A percentile compares a stretch with the other conserved stretches of the same genome.
Evolutionary conservation across 1,140 invertebrate genomes (phyloP).

Genomic region (Subanguina moxae): DNA sequence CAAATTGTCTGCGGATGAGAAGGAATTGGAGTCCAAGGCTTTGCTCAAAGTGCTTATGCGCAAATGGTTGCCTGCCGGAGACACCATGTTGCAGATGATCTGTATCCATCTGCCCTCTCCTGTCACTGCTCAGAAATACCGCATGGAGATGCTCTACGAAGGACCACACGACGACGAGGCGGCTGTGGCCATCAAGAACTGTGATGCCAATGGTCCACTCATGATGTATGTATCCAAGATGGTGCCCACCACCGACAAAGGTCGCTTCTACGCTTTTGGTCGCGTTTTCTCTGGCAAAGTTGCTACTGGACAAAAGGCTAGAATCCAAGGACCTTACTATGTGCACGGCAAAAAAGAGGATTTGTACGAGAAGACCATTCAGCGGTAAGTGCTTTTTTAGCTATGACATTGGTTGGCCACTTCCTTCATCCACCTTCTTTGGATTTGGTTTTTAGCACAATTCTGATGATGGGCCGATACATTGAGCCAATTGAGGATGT

Average conservation of each 20-base stretch:
- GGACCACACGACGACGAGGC: constrained; percentile 95
- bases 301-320: constrained; percentile 88
- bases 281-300: constrained; percentile 97
- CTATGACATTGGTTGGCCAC: no score
- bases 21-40: constrained; percentile 75
- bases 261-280: constrained; percentile 98
- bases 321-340: constrained; percentile 98
- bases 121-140: constrained; percentile 95
- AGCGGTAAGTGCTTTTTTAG: constrained; percentile 65
- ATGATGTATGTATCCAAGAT: constrained; percentile 99
- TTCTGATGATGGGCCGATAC: constrained; percentile 99
- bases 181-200: constrained; percentile 74
- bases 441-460: constrained; percentile 75
- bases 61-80: constrained; percentile 97
- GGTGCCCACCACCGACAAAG: constrained; percentile 99
- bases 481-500: constrained; percentile 99
- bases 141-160: constrained; percentile 98
- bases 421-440: no score
- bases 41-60: constrained; percentile 79
- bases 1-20: constrained; percentile 85
- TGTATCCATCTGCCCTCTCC: constrained; percentile 98
- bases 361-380: constrained; percentile 96
- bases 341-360: constrained; percentile 96
- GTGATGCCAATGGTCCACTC: constrained; percentile 88
- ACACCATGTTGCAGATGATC: constrained; percentile 99